Evolutionary conservation across 92 coral and sea anemone species (phyloP).

Genomic region (Desmophyllum pertusum): DNA sequence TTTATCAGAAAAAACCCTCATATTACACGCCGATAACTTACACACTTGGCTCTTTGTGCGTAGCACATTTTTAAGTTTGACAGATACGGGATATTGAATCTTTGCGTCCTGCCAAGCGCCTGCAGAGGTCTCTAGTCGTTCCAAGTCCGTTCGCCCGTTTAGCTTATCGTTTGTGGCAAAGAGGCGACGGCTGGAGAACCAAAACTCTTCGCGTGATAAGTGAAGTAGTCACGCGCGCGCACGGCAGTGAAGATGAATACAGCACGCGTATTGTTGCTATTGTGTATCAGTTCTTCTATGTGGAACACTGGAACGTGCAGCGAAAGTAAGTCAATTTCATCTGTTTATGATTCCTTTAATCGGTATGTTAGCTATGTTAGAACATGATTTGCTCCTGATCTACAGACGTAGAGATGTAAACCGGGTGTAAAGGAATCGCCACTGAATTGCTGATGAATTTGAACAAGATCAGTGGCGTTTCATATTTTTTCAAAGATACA

Average conservation of each 20-base stretch:
- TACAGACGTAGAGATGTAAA: not conserved
- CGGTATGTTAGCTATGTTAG: no score
- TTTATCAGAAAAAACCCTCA: conserved; percentile 22
- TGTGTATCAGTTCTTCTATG: not conserved
- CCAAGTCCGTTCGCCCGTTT: not conserved
- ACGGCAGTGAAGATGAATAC: not conserved
- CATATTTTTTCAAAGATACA: not conserved
- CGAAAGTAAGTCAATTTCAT: conserved; percentile 5
- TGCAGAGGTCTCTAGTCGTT: not conserved
- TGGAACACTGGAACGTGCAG: conserved; percentile 13
- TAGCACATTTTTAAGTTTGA: not conserved
- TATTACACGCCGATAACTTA: conserved; percentile 9
- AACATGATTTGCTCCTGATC: not conserved
- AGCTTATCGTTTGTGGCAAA: not conserved
- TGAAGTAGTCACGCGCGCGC: not conserved
- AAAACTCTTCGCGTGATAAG: not conserved
- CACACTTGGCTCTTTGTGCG: conserved; percentile 35
- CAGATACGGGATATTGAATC: not conserved
- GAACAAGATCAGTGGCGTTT: not conserved
- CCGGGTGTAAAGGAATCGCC: no score
- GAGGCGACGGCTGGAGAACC: not conserved
- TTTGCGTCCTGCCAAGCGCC: not conserved
- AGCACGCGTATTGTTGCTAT: not conserved
- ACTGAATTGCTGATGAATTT: not conserved
- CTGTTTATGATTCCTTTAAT: not conserved